phyloP scores from a whole-genome alignment of 2,797 vertebrate genomes.

The Danio jaintianensis region DNA sequence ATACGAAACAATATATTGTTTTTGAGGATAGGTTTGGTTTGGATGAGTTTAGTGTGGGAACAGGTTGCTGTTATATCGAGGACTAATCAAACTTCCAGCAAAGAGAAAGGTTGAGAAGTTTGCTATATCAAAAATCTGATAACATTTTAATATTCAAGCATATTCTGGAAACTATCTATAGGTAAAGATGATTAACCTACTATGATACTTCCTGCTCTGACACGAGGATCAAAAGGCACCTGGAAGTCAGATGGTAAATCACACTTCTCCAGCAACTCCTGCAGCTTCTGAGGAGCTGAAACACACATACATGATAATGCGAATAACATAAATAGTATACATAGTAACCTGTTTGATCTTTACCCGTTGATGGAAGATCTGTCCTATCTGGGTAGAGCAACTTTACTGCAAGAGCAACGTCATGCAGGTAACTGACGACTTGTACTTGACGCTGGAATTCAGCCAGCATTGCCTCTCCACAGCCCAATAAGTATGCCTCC shows the following conservation, averaged over 20 bases:
- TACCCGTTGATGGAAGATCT: conserved; percentile 75
- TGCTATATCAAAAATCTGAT: background rate
- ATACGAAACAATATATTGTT: too few species aligned
- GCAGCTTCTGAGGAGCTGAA: conserved; percentile 72
- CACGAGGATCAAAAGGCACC: conserved; percentile 80
- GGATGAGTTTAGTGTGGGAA: background rate
- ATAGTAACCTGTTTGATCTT: background rate
- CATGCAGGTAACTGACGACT: conserved; percentile 71
- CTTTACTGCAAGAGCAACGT: conserved; percentile 72
- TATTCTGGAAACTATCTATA: background rate
- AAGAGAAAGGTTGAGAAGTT: background rate
- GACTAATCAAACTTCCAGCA: background rate
- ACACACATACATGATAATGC: conserved; percentile 6
- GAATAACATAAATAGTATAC: too few species aligned
- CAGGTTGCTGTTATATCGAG: background rate
- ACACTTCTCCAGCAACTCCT: conserved; percentile 70
- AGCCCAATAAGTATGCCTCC: conserved; percentile 82
- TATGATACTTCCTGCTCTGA: conserved; percentile 76
- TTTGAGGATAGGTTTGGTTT: too few species aligned
- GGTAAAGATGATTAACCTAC: conserved; percentile 63
- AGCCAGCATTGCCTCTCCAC: conserved; percentile 75
- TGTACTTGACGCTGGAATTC: conserved; percentile 77
- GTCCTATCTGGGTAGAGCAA: conserved; percentile 73
- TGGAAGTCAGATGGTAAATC: conserved; percentile 77
- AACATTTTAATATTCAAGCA: background rate